Conservation (phyloP, 92 coral and sea anemone genomes). For the Blastomussa wellsi region DNA sequence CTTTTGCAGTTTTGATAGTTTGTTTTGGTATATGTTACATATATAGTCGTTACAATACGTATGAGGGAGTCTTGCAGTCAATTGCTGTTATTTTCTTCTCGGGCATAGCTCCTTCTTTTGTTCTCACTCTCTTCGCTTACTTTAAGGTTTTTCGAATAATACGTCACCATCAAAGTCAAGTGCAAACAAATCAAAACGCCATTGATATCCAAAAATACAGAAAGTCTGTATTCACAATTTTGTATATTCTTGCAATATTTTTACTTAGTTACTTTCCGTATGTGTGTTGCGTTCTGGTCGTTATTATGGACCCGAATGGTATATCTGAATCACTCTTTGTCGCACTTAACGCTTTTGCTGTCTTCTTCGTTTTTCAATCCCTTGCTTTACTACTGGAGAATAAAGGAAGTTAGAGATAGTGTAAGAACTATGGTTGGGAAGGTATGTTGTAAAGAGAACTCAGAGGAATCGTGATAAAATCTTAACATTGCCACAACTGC, state of each 20-base stretch:
- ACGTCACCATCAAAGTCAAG: neutral
- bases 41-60: too few species aligned
- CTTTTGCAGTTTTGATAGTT: neutral
- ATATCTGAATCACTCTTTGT: too few species aligned
- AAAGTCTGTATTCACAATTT: neutral
- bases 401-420: neutral
- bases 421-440: neutral
- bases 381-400: conserved; percentile 4
- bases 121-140: neutral
- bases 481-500: too few species aligned
- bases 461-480: neutral
- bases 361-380: neutral
- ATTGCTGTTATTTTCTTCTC: too few species aligned
- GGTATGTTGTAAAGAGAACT: neutral
- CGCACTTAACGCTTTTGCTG: neutral
- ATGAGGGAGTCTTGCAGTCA: too few species aligned
- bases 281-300: neutral
- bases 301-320: neutral
- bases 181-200: neutral
- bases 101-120: neutral
- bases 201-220: neutral
- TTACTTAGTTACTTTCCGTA: neutral
- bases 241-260: neutral
- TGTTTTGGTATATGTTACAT: too few species aligned
- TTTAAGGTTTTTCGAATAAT: neutral